Evolutionary conservation across 2,888 invertebrate species (phyloP).

Genomic region (Orthonychiurus folsomi): DNA sequence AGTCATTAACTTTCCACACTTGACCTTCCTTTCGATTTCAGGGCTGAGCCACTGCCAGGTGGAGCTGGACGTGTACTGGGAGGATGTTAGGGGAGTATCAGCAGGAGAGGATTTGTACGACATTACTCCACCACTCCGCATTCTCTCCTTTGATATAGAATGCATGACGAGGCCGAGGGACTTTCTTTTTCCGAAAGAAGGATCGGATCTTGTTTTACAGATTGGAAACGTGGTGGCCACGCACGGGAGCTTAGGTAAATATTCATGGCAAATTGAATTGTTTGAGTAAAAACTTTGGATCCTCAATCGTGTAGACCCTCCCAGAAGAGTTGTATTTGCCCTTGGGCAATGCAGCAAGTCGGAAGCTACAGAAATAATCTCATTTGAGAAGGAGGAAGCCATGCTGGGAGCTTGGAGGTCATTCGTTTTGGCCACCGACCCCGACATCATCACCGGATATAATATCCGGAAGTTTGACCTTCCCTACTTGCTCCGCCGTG

Average conservation of each 20-base stretch:
- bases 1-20: too few relatives aligned
- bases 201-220: conserved; percentile 25
- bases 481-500: conserved; percentile 26
- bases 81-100: conserved; percentile 4
- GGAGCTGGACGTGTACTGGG: conserved; percentile 27
- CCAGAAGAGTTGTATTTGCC: conserved; percentile 18
- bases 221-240: conserved; percentile 20
- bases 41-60: conserved; percentile 25
- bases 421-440: conserved; percentile 26
- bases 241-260: too few relatives aligned
- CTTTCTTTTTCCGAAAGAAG: conserved; percentile 12
- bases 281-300: too few relatives aligned
- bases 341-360: conserved; percentile 23
- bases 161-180: conserved; percentile 14
- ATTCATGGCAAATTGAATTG: too few relatives aligned
- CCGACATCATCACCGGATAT: conserved; percentile 33
- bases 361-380: conserved; percentile 19
- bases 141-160: conserved; percentile 35
- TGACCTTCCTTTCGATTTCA: too few relatives aligned
- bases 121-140: conserved; percentile 23
- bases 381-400: conserved; percentile 17
- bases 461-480: conserved; percentile 35
- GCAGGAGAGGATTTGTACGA: background rate
- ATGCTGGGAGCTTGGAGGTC: conserved; percentile 26
- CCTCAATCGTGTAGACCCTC: too few relatives aligned